phyloP scores from a whole-genome alignment of 2,797 vertebrate species.

The Saguinus oedipus region DNA sequence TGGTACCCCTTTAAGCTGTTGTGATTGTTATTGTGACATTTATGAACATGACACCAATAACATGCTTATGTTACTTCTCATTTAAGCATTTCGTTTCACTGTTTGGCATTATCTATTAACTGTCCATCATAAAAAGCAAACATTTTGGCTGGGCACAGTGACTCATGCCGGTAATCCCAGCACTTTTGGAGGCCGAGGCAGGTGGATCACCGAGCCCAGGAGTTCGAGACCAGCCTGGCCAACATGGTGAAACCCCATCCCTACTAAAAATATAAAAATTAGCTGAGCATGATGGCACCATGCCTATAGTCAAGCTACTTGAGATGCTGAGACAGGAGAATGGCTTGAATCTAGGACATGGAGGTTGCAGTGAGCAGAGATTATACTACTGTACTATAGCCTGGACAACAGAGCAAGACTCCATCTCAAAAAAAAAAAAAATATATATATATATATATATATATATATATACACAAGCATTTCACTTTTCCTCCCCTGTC shows the following conservation, averaged over 20 bases:
- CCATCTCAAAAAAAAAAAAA: not conserved
- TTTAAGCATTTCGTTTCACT: not conserved
- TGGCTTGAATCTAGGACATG: no score
- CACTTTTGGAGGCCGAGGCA: not conserved
- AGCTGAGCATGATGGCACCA: no score
- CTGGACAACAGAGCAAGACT: not conserved
- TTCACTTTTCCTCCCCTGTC: not conserved
- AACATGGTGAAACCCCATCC: no score
- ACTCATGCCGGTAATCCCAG: not conserved
- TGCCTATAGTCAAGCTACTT: no score
- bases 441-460: no score
- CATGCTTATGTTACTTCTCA: not conserved
- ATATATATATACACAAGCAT: not conserved
- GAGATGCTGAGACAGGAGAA: no score
- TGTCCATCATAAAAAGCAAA: not conserved
- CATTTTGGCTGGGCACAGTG: not conserved
- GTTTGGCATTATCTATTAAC: not conserved
- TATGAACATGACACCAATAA: not conserved
- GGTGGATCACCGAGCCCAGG: no score
- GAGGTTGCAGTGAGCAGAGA: not conserved
- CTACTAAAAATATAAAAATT: no score
- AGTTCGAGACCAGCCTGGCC: no score
- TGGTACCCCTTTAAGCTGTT: not conserved
- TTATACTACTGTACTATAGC: not conserved
- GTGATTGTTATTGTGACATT: not conserved